phyloP scores from a whole-genome alignment of 2,797 vertebrate genomes.

The Phoeniculus purpureus region DNA sequence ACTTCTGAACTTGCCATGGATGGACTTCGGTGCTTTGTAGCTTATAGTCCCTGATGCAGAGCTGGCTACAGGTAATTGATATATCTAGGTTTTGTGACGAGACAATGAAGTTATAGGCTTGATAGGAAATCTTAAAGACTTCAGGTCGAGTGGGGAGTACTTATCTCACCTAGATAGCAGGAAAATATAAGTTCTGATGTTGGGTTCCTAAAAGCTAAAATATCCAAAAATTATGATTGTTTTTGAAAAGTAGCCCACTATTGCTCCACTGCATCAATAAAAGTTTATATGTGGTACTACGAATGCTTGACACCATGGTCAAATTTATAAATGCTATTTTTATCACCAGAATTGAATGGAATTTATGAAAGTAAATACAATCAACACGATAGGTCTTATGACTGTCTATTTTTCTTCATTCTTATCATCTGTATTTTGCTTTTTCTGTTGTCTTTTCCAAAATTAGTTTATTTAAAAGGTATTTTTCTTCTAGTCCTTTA shows the following conservation, averaged over 20 bases:
- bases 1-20: not conserved
- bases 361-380: not conserved
- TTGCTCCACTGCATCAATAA: not conserved
- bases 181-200: not conserved
- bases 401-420: not conserved
- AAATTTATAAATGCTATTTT: not conserved
- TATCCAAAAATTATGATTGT: not conserved
- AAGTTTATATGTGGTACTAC: not conserved
- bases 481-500: slow-evolving; percentile 12
- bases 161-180: not conserved
- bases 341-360: not conserved
- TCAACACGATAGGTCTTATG: not conserved
- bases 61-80: not conserved
- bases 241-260: not conserved
- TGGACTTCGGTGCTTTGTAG: not conserved
- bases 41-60: not conserved
- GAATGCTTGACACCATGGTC: not conserved
- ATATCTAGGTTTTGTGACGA: not conserved
- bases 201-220: not conserved
- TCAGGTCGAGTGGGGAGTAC: not conserved
- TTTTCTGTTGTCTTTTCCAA: slow-evolving; percentile 5
- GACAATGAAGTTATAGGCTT: not conserved
- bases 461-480: slow-evolving; percentile 9
- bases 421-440: not conserved
- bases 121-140: not conserved